Evolutionary conservation across 2,888 invertebrate genomes (phyloP).

Genomic region (Caenorhabditis sp.): DNA sequence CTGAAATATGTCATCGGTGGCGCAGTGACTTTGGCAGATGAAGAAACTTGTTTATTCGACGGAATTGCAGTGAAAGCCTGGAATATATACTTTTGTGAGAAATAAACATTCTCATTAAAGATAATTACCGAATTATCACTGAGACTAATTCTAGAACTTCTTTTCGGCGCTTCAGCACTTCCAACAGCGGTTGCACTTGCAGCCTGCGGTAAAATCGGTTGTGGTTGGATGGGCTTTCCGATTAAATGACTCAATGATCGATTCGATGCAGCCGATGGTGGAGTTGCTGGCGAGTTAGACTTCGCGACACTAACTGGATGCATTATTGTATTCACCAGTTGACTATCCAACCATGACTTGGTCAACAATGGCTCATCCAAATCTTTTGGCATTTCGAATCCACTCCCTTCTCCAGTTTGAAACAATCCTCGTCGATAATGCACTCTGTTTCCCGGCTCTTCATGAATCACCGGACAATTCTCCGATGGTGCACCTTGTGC

Average conservation of each 20-base stretch:
- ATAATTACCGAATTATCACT: constrained; percentile 30
- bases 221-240: constrained; percentile 36
- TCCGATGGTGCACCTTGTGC: neutral
- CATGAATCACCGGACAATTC: constrained; percentile 18
- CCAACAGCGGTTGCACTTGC: constrained; percentile 28
- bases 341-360: constrained; percentile 26
- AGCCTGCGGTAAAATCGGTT: constrained; percentile 29
- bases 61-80: constrained; percentile 10
- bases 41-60: neutral
- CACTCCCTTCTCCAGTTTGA: neutral
- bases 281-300: neutral
- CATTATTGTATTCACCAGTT: constrained; percentile 35
- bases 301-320: constrained; percentile 16
- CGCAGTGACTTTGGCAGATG: constrained; percentile 28
- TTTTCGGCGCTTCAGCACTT: constrained; percentile 37
- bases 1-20: constrained; percentile 10
- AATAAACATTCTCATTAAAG: neutral
- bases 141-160: constrained; percentile 32
- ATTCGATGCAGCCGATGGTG: constrained; percentile 24
- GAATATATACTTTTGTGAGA: neutral
- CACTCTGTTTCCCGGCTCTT: constrained; percentile 5
- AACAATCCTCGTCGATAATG: neutral
- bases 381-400: constrained; percentile 35
- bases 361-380: constrained; percentile 29
- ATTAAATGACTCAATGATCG: constrained; percentile 24